Conservation (phyloP, 2,888 invertebrate genomes). For the Baronia brevicornis region DNA sequence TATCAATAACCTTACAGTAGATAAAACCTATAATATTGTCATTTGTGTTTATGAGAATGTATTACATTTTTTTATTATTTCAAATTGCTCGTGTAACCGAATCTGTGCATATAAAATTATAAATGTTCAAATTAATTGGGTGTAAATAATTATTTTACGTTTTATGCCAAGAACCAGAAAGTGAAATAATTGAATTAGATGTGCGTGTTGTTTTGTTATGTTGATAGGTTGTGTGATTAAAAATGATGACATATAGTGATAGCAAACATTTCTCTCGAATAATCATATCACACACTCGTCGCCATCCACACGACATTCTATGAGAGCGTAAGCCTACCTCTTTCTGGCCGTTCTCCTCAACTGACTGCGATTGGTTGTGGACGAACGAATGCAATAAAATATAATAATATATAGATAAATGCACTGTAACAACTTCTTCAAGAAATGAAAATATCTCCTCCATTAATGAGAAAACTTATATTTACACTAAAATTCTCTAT, state of each 20-base stretch:
- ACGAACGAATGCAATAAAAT: conserved; percentile 76
- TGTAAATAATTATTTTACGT: too few species aligned
- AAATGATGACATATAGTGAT: too few species aligned
- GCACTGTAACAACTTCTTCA: conserved; percentile 67
- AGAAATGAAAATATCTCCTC: conserved; percentile 56
- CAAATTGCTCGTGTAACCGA: too few species aligned
- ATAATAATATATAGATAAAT: conserved; percentile 73
- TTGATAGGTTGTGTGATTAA: too few species aligned
- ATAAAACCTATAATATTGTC: too few species aligned
- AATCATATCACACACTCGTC: conserved; percentile 42
- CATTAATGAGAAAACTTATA: conserved; percentile 50
- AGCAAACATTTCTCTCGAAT: conserved; percentile 26
- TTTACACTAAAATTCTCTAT: conserved; percentile 50
- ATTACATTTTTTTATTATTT: too few species aligned
- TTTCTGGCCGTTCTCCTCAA: conserved; percentile 74
- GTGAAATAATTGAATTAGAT: conserved; percentile 9
- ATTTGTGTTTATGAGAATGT: too few species aligned
- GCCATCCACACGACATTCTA: conserved; percentile 30
- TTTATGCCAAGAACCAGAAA: background rate
- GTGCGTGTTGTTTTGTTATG: conserved; percentile 13
- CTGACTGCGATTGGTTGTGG: conserved; percentile 75
- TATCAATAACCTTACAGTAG: too few species aligned
- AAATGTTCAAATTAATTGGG: too few species aligned
- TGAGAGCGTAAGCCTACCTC: conserved; percentile 69
- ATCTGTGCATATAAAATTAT: too few species aligned